These are phyloP conservation scores for Urocolius indicus DNA, from an alignment of 2,113 vertebrate genomes.

Conservation along the genomic window DNA sequence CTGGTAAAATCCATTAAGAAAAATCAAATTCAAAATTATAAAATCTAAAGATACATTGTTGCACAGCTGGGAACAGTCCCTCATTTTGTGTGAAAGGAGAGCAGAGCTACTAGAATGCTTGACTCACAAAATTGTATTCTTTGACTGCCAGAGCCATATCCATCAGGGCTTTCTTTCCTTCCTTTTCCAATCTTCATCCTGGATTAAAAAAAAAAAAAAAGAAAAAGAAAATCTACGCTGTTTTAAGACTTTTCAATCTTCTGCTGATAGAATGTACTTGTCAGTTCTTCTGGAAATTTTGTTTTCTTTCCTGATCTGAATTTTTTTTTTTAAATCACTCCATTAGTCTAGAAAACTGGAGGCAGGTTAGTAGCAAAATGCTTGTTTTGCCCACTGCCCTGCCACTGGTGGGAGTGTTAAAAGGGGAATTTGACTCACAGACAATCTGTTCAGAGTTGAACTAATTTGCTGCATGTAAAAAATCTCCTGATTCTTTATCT, in stretches of 20 bases:
- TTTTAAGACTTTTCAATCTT: not conserved
- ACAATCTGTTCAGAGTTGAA: not conserved
- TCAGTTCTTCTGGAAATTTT: not conserved
- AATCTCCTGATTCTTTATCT: not conserved
- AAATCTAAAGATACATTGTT: not conserved
- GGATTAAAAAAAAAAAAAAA: not conserved
- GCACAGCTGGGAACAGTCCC: not conserved
- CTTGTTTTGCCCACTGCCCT: not conserved
- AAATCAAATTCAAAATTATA: slow-evolving; percentile 38
- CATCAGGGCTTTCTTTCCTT: not conserved
- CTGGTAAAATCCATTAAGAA: slow-evolving; percentile 46
- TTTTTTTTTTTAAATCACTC: not conserved
- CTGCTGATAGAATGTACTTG: not conserved
- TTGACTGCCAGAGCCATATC: not conserved
- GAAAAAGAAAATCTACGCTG: not conserved
- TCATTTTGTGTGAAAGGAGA: slow-evolving; percentile 2
- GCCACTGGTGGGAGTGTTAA: not conserved
- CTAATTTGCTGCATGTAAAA: not conserved
- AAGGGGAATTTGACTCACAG: not conserved
- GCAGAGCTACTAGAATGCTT: not conserved
- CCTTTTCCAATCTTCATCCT: not conserved
- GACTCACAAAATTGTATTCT: not conserved
- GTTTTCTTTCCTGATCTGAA: not conserved
- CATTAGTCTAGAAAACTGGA: not conserved
- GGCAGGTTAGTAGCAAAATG: not conserved